Conservation (phyloP, 2,113 vertebrate genomes). For the Gymnobelideus leadbeateri region DNA sequence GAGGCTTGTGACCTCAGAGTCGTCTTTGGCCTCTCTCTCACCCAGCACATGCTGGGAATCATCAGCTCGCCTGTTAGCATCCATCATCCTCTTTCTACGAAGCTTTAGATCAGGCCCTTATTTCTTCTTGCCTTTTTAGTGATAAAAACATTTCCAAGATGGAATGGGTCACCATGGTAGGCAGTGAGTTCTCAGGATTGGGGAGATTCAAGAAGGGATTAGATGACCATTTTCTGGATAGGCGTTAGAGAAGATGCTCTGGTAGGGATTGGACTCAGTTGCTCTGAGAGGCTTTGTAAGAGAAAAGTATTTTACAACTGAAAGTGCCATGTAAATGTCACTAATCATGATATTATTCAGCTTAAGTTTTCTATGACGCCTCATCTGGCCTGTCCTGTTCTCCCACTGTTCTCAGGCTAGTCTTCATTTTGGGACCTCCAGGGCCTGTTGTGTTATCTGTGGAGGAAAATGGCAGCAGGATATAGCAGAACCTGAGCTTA, state of each 20-base stretch:
- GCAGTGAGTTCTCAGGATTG: neutral
- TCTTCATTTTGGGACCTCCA: neutral
- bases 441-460: neutral
- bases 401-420: neutral
- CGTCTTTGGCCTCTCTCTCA: neutral
- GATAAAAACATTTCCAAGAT: neutral
- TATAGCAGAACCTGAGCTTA: neutral
- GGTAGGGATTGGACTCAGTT: neutral
- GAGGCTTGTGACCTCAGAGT: neutral
- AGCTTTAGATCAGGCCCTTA: neutral
- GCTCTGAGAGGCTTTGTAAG: neutral
- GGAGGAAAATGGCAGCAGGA: neutral
- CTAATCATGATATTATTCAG: neutral
- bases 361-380: neutral
- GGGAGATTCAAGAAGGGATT: neutral
- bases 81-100: neutral
- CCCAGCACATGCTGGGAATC: neutral
- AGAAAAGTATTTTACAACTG: neutral
- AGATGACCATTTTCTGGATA: neutral
- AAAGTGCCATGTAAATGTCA: neutral
- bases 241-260: neutral
- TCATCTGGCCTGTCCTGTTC: neutral
- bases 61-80: neutral
- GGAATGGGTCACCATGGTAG: neutral
- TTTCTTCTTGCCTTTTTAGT: neutral